Evolutionary conservation across 2,797 vertebrate species (phyloP).

Genomic region (Mormyrops attenuatus): DNA sequence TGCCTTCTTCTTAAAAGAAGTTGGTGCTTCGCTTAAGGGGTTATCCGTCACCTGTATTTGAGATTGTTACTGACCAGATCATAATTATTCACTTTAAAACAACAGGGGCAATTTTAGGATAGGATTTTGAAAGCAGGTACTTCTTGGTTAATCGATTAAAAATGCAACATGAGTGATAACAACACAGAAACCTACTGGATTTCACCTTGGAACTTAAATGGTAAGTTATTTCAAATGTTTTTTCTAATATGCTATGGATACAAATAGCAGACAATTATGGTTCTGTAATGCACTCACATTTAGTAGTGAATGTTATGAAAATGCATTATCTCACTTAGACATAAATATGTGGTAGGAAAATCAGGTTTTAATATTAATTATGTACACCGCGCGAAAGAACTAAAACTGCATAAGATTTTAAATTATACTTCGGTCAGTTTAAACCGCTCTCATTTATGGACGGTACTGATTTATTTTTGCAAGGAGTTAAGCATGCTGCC

Average conservation of each 20-base stretch:
- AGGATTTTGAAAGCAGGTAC: not conserved
- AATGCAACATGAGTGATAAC: slow-evolving; percentile 6
- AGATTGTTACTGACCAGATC: not conserved
- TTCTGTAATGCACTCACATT: not conserved
- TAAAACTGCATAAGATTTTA: not conserved
- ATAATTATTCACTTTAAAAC: not conserved
- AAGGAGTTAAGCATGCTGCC: not conserved
- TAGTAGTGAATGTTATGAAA: not conserved
- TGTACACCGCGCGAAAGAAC: not conserved
- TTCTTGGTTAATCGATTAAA: not conserved
- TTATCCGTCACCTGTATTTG: not conserved
- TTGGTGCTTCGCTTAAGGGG: not conserved
- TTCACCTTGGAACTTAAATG: slow-evolving; percentile 3
- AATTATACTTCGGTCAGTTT: not conserved
- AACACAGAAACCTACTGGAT: not conserved
- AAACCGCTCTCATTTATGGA: not conserved
- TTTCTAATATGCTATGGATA: not conserved
- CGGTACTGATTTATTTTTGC: not conserved
- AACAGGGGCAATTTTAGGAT: not conserved
- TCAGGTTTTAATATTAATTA: not conserved
- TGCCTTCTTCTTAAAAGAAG: not conserved
- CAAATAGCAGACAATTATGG: not conserved
- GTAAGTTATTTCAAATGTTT: not conserved
- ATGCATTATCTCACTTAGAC: not conserved
- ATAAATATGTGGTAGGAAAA: not conserved